phyloP scores from a whole-genome alignment of 1,140 invertebrate genomes.

The Trissolcus basalis region DNA sequence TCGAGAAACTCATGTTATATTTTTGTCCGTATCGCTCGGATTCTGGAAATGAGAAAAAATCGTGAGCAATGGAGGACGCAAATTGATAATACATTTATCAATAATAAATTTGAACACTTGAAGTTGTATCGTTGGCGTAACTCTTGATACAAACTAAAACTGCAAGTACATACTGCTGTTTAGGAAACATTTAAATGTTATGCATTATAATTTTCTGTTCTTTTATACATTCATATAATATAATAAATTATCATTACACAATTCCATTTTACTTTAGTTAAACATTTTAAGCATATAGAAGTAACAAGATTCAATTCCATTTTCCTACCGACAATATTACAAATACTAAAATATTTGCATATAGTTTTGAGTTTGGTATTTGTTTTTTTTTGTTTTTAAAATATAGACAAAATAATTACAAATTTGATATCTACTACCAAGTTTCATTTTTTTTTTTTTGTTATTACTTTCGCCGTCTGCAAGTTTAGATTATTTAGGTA shows the following conservation, averaged over 20 bases:
- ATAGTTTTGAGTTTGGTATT: constrained; percentile 20
- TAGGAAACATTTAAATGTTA: constrained; percentile 13
- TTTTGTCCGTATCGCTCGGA: too few species aligned
- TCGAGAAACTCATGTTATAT: too few species aligned
- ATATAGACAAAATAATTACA: constrained; percentile 48
- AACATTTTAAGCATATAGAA: constrained; percentile 46
- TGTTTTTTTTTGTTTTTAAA: constrained; percentile 19
- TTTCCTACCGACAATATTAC: constrained; percentile 43
- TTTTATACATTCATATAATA: constrained; percentile 22
- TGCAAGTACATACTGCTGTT: neutral
- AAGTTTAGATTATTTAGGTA: constrained; percentile 26
- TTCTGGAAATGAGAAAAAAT: too few species aligned
- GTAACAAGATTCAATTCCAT: constrained; percentile 55
- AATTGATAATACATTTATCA: constrained; percentile 7
- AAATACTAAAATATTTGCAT: constrained; percentile 51
- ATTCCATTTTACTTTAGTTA: constrained; percentile 42
- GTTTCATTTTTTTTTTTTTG: neutral
- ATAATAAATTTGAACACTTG: neutral
- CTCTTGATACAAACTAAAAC: constrained; percentile 6
- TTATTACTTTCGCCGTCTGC: constrained; percentile 37
- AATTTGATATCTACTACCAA: constrained; percentile 46
- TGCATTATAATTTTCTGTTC: constrained; percentile 14
- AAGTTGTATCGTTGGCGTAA: neutral
- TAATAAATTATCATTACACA: constrained; percentile 41
- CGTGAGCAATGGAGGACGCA: constrained; percentile 16